phyloP scores from a whole-genome alignment of 2,113 vertebrate genomes.

The Hippolais icterina region DNA sequence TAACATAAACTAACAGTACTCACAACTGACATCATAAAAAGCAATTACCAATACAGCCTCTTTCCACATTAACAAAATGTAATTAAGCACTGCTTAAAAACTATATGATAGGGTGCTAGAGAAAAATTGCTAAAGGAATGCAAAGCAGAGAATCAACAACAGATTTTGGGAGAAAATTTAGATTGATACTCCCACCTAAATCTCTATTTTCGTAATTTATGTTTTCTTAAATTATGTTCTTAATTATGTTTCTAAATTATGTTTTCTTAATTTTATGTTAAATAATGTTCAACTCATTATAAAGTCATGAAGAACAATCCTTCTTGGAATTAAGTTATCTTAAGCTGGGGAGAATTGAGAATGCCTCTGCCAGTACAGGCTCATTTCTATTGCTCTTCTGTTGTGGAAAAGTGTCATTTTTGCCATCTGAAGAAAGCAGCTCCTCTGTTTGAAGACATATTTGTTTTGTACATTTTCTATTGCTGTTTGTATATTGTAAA shows the following conservation, averaged over 20 bases:
- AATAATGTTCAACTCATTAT: background rate
- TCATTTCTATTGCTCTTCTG: slow-evolving; percentile 23
- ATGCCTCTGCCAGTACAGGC: background rate
- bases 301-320: background rate
- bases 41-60: background rate
- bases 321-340: background rate
- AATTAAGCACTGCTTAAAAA: background rate
- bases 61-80: background rate
- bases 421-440: slow-evolving; percentile 24
- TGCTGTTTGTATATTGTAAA: slow-evolving; percentile 48
- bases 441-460: slow-evolving; percentile 25
- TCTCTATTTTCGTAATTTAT: background rate
- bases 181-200: background rate
- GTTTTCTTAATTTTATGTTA: too few species aligned
- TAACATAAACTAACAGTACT: background rate
- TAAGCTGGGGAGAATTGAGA: background rate
- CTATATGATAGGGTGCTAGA: background rate
- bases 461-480: slow-evolving; percentile 49
- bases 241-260: too few species aligned
- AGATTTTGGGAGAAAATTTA: background rate
- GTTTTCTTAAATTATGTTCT: too few species aligned
- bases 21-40: background rate
- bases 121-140: background rate
- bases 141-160: background rate
- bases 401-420: slow-evolving; percentile 24